Evolutionary conservation across 2,113 vertebrate species (phyloP).

Genomic region (Grus americana): DNA sequence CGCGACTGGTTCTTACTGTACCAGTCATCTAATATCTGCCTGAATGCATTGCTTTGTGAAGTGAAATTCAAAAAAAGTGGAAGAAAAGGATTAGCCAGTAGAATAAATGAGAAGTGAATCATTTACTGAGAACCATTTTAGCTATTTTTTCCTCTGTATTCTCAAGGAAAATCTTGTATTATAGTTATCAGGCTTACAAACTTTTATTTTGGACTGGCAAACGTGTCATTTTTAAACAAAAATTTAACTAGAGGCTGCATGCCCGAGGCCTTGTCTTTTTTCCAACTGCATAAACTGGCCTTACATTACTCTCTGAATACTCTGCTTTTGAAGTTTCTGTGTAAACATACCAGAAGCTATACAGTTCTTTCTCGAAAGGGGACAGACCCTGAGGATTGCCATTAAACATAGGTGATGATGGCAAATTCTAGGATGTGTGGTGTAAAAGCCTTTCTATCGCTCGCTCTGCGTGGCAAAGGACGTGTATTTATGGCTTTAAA

Average conservation of each 20-base stretch:
- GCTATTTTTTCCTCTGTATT: not conserved
- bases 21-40: not conserved
- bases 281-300: not conserved
- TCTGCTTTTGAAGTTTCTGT: not conserved
- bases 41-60: not conserved
- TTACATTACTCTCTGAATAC: not conserved
- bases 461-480: rapidly evolving
- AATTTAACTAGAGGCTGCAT: not conserved
- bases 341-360: not conserved
- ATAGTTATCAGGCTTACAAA: not conserved
- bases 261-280: not conserved
- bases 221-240: not conserved
- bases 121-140: not conserved
- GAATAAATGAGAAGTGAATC: not conserved
- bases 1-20: not conserved
- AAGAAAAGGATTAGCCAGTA: not conserved
- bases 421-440: not conserved
- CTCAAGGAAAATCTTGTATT: not conserved
- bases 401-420: not conserved
- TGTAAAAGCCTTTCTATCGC: not conserved
- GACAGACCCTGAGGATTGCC: not conserved
- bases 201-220: not conserved
- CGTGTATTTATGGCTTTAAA: not conserved
- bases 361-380: not conserved
- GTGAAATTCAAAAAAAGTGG: not conserved